Conservation (phyloP, 2,797 vertebrate genomes). For the Peromyscus aztecus region DNA sequence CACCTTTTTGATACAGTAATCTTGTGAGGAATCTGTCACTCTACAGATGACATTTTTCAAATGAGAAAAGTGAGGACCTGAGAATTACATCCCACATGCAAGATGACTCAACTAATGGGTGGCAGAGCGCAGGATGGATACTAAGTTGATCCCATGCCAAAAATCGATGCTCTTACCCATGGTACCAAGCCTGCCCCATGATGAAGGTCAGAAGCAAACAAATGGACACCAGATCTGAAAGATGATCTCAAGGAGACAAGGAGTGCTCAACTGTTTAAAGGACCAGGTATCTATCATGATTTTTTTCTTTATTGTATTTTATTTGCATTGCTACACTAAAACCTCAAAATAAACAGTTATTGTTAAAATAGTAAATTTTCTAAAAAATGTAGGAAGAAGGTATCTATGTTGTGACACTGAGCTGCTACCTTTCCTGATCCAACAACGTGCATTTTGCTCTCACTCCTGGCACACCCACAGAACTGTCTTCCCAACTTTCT, state of each 20-base stretch:
- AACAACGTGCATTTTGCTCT: neutral
- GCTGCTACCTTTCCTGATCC: neutral
- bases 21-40: neutral
- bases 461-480: neutral
- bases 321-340: neutral
- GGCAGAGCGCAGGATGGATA: neutral
- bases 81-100: neutral
- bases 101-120: neutral
- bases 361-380: neutral
- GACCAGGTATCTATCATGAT: neutral
- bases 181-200: accelerated
- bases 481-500: neutral
- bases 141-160: neutral
- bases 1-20: neutral
- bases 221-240: neutral
- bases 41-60: neutral
- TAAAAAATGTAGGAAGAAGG: neutral
- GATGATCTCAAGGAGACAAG: neutral
- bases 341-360: neutral
- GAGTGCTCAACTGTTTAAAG: neutral
- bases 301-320: neutral
- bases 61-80: neutral
- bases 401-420: neutral
- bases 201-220: neutral
- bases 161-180: neutral